A percentile compares a stretch with the other conserved stretches of the same genome.
Evolutionary conservation across 2,888 invertebrate genomes (phyloP).

Genomic region (Aporophyla nigra): DNA sequence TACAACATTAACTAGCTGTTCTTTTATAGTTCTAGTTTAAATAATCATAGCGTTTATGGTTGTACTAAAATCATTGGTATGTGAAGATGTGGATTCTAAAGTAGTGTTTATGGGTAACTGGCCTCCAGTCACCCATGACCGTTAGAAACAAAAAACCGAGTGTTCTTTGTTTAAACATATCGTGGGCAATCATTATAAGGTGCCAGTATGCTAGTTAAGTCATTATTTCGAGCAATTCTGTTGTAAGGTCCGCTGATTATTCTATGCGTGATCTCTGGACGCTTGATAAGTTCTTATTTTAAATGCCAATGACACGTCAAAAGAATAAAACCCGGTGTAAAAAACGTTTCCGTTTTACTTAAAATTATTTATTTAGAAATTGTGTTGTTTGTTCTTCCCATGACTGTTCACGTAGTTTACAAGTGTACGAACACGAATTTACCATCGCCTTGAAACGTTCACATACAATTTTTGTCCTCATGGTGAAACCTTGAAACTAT

Average conservation of each 20-base stretch:
- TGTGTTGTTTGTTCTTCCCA: conserved; percentile 35
- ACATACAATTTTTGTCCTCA: neutral
- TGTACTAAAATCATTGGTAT: conserved; percentile 72
- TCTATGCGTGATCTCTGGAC: conserved; percentile 39
- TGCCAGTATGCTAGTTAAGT: conserved; percentile 72
- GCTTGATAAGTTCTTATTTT: conserved; percentile 36
- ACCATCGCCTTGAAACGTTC: conserved; percentile 10
- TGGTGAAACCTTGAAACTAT: conserved; percentile 3
- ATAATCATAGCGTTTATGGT: conserved; percentile 66
- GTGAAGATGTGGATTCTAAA: conserved; percentile 69
- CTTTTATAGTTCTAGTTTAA: conserved; percentile 67
- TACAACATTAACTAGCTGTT: conserved; percentile 58
- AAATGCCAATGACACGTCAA: conserved; percentile 34
- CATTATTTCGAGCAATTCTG: conserved; percentile 68
- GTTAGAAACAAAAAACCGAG: conserved; percentile 48
- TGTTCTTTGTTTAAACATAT: conserved; percentile 70
- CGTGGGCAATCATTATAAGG: conserved; percentile 69
- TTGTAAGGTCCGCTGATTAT: conserved; percentile 37
- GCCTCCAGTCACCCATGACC: conserved; percentile 73
- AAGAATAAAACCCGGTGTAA: conserved; percentile 28
- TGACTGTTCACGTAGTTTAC: neutral
- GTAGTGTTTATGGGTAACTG: conserved; percentile 68
- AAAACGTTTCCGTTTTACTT: conserved; percentile 44
- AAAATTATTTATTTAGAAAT: conserved; percentile 37
- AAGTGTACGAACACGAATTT: conserved; percentile 19